A percentile compares a stretch with the other conserved stretches of the same genome.
phyloP scores from a whole-genome alignment of 2,797 vertebrate genomes.

The Triplophysa bombifrons region DNA sequence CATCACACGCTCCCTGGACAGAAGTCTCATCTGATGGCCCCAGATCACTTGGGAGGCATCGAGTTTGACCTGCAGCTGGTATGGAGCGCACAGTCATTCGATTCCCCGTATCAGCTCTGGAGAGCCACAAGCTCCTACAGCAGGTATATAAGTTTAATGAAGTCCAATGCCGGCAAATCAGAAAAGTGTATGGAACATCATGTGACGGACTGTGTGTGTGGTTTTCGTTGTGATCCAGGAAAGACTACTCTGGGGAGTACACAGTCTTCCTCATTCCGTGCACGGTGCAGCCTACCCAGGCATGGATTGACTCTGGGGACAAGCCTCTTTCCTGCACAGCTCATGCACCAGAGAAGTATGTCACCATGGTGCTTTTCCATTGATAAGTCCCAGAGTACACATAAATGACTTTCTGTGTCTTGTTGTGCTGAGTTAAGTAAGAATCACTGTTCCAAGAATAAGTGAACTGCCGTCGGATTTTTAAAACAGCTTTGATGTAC shows the following conservation, averaged over 20 bases:
- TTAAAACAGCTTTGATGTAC: not conserved
- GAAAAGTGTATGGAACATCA: not conserved
- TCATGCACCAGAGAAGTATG: constrained; percentile 91
- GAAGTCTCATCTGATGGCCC: constrained; percentile 88
- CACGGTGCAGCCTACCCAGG: constrained; percentile 94
- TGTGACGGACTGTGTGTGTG: not conserved
- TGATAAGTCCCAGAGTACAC: not conserved
- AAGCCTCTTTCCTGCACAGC: constrained; percentile 94
- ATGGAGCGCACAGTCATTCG: constrained; percentile 96
- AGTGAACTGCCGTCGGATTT: not conserved
- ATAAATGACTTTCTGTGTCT: not conserved
- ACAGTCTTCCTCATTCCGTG: constrained; percentile 92
- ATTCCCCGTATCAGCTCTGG: constrained; percentile 97
- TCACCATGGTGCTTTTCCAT: constrained; percentile 11
- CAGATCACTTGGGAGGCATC: constrained; percentile 93
- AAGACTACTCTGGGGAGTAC: constrained; percentile 98
- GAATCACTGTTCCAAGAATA: not conserved
- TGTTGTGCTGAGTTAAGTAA: not conserved
- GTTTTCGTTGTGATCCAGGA: constrained; percentile 73
- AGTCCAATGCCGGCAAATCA: not conserved
- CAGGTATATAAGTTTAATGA: constrained; percentile 75
- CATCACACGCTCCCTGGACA: constrained; percentile 94
- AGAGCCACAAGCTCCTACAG: constrained; percentile 96
- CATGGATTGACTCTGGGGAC: constrained; percentile 91
- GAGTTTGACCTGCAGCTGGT: constrained; percentile 94